Base-by-base conservation (phyloP, 1,140 invertebrate species). In the Dolichoris vasculosae region DNA sequence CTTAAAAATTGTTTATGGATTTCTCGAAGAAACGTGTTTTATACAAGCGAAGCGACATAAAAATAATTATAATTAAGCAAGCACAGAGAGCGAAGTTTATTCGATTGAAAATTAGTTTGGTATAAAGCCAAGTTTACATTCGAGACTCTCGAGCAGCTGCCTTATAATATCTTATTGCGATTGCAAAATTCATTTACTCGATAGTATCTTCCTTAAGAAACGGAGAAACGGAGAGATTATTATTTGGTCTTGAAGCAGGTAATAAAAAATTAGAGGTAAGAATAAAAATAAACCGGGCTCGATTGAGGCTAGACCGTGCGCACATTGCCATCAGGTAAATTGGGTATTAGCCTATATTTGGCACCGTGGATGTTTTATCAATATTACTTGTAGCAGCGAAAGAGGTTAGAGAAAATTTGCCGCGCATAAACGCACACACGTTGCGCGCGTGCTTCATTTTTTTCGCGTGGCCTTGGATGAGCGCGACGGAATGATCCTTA, bases 261-360 rank as follows among this genome's bases (percentile, higher is more conserved):
- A 75, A 8, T 55, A 26, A 80, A 80, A 30, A 64, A 80, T 67
- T 64, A 67, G 30, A 46, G 38, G 20, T 32, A 46, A 35, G 13
- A 48, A 48, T 46, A 43, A 81, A 67, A 35, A 17, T 7, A 30
- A 15, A 48, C n/a, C n/a, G n/a, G n/a, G n/a, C n/a, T 43, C 11
- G 76, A 78, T 55, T 30, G 17, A 78, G 76, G 76, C 76, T 32
- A 26, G 8, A 48, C 40, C 15, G 17, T 46, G 63, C 26, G 3
- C 23, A 40, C 30, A 40, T 26, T 26, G 23, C 7, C 63, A 78
- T 69, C 83, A 55, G 83, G 63, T 71, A 84, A 30, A 84, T 84
- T 84, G 59, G 75, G 40, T 63, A 84, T 84, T 84, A 84, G 73
- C 73, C 82, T 84, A 77, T 78, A 84, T 78, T 71, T 55, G 32